Evolutionary conservation across 1,140 invertebrate genomes (phyloP).

Genomic region (Apis laboriosa): DNA sequence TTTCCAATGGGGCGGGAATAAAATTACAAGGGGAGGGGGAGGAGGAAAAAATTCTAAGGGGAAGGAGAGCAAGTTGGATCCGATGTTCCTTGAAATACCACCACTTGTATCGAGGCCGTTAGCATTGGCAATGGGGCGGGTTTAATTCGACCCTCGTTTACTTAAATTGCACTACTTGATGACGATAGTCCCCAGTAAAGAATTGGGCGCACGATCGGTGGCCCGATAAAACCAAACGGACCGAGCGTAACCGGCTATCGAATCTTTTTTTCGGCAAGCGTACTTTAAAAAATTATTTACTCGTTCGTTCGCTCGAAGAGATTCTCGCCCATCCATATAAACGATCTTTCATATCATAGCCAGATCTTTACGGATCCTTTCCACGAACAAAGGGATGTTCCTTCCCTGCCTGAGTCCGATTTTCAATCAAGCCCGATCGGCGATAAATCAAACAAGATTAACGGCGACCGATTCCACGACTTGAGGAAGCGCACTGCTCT

Average conservation of each 20-base stretch:
- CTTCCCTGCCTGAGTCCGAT: not conserved
- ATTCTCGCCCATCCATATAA: not conserved
- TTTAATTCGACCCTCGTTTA: conserved; percentile 77
- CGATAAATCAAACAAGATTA: conserved; percentile 48
- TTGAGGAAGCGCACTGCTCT: conserved; percentile 41
- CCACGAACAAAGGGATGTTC: not conserved
- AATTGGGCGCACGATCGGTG: not conserved
- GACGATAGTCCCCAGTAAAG: conserved; percentile 2
- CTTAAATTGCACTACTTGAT: conserved; percentile 70
- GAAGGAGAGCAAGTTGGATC: not conserved
- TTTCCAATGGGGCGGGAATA: conserved; percentile 67
- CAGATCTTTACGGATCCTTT: no score
- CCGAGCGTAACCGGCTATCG: not conserved
- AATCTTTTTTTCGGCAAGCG: not conserved
- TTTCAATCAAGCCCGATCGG: conserved; percentile 23
- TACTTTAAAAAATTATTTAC: no score
- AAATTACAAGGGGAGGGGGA: conserved; percentile 68
- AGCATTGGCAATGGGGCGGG: conserved; percentile 73
- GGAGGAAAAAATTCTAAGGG: conserved; percentile 26
- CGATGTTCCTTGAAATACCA: conserved; percentile 45
- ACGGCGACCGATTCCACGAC: conserved; percentile 42
- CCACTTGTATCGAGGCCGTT: conserved; percentile 61
- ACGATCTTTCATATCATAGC: no score
- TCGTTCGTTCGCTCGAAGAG: no score
- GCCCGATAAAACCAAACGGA: not conserved